These are phyloP conservation scores for Diabrotica balteata DNA, from an alignment of 2,888 invertebrate species.

Conservation along the genomic window DNA sequence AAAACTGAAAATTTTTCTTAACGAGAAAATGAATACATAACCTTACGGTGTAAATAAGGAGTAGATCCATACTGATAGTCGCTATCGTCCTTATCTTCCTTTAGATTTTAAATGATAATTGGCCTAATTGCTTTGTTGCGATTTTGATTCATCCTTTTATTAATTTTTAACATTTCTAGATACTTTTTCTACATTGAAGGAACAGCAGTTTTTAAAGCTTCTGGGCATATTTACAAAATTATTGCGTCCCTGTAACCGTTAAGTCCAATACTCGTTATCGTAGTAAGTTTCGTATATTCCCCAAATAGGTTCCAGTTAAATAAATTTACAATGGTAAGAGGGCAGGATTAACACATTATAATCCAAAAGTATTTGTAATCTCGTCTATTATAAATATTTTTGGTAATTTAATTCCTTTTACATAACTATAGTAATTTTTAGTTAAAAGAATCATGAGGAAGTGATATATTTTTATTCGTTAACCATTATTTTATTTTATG, in stretches of 20 bases:
- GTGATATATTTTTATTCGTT: too few species aligned
- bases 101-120: not conserved
- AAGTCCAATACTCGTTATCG: not conserved
- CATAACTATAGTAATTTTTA: too few species aligned
- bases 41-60: conserved; percentile 6
- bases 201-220: not conserved
- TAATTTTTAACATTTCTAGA: not conserved
- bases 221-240: not conserved
- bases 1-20: too few species aligned
- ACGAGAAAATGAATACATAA: too few species aligned
- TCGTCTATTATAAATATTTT: too few species aligned
- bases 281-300: not conserved
- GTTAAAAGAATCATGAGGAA: too few species aligned
- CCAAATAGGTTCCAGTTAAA: not conserved
- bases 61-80: not conserved
- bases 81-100: not conserved
- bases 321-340: too few species aligned
- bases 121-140: not conserved
- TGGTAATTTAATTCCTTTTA: too few species aligned
- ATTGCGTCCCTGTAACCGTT: not conserved
- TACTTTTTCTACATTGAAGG: not conserved
- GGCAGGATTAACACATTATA: too few species aligned
- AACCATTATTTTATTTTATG: too few species aligned
- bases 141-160: not conserved
- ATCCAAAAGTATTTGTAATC: too few species aligned